phyloP scores from a whole-genome alignment of 2,797 vertebrate genomes.

The Notoglanidium macrostoma region DNA sequence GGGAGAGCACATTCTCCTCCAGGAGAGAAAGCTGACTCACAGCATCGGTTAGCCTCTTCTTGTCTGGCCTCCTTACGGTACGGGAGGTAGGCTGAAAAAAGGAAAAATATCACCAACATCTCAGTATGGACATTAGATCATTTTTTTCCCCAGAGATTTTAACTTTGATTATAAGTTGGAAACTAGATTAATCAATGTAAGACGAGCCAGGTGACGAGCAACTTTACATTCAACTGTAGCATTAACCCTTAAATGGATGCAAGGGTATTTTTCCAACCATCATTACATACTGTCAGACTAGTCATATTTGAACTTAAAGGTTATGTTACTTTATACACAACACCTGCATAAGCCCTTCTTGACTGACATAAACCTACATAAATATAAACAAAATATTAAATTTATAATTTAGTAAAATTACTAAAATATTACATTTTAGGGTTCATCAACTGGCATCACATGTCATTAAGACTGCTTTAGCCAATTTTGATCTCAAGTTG shows the following conservation, averaged over 20 bases:
- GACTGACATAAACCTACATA: background rate
- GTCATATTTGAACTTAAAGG: background rate
- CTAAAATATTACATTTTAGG: background rate
- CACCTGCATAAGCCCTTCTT: background rate
- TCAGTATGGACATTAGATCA: background rate
- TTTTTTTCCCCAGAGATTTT: background rate
- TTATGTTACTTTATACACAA: too few species aligned
- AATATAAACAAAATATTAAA: background rate
- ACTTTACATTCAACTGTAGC: background rate
- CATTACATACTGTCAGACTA: background rate
- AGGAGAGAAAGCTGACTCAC: conserved; percentile 38
- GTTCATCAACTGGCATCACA: background rate
- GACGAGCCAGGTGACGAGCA: background rate
- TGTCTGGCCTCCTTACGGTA: conserved; percentile 66
- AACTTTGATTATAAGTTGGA: background rate
- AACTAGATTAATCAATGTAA: background rate
- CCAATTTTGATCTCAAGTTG: background rate
- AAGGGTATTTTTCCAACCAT: background rate
- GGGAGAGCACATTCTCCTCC: conserved; percentile 45
- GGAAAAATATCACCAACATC: conserved; percentile 25
- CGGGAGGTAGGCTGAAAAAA: conserved; percentile 64
- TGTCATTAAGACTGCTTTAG: background rate
- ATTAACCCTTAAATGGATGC: background rate
- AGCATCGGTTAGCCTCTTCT: conserved; percentile 59
- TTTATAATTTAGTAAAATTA: background rate